phyloP scores from a whole-genome alignment of 2,113 vertebrate species.

The Ochotona curzoniae region DNA sequence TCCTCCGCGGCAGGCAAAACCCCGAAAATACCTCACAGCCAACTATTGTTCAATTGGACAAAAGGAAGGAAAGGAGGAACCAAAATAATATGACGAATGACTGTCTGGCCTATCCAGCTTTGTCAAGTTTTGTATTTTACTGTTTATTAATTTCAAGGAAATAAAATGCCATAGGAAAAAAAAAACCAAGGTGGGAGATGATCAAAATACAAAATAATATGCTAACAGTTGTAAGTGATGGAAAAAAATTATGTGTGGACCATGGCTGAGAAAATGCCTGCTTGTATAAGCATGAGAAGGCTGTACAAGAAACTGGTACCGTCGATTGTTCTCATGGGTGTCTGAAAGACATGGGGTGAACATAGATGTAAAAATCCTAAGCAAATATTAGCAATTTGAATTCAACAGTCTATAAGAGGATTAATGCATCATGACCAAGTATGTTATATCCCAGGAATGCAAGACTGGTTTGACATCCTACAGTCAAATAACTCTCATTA shows the following conservation, averaged over 20 bases:
- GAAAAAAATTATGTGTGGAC: neutral
- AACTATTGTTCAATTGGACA: neutral
- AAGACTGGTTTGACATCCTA: neutral
- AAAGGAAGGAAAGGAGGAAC: neutral
- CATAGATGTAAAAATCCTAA: neutral
- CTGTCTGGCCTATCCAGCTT: neutral
- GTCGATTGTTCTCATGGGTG: neutral
- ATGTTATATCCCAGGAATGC: no score
- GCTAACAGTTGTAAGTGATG: neutral
- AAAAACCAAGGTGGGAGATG: neutral
- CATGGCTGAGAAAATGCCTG: neutral
- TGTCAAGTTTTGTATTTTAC: conserved; percentile 20
- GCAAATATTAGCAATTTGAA: neutral
- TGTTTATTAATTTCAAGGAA: neutral
- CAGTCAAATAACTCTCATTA: neutral
- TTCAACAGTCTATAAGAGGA: no score
- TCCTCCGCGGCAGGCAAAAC: no score
- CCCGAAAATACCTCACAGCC: neutral
- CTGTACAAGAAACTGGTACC: neutral
- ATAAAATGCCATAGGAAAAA: neutral
- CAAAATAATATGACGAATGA: neutral
- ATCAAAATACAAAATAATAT: neutral
- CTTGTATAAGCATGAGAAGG: neutral
- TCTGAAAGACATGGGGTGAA: conserved; percentile 33
- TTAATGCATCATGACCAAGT: no score